These are phyloP conservation scores for Petrosia ficiformis DNA, from an alignment of 37 sponge, comb jelly and placozoan species.

Conservation along the genomic window DNA sequence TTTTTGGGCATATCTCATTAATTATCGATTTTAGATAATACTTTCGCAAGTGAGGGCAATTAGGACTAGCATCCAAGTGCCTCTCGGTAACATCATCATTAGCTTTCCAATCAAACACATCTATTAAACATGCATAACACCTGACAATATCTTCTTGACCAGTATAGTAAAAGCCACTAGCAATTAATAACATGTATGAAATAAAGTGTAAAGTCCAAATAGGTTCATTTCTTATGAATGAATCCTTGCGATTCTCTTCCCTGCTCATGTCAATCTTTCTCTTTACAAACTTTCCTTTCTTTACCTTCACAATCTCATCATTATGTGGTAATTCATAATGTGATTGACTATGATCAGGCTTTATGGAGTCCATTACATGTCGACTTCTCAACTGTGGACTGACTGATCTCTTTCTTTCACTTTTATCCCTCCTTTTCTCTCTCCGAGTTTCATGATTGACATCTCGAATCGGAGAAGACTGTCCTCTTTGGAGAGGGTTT, in stretches of 20 bases:
- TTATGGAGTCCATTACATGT: background rate
- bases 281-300: too few relatives aligned
- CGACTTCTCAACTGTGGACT: background rate
- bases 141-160: constrained; percentile 24
- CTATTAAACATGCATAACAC: constrained; percentile 26
- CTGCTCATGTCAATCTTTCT: too few relatives aligned
- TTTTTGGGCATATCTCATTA: background rate
- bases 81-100: background rate
- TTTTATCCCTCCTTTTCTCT: background rate
- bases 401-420: background rate
- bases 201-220: background rate
- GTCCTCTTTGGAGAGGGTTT: too few relatives aligned
- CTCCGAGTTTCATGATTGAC: too few relatives aligned
- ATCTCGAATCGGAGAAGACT: too few relatives aligned
- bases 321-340: too few relatives aligned
- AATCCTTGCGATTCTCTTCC: too few relatives aligned
- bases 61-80: background rate
- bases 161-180: constrained; percentile 42
- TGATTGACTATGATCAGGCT: too few relatives aligned
- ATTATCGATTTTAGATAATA: background rate
- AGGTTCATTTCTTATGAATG: background rate
- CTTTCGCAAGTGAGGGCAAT: background rate
- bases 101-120: constrained; percentile 24
- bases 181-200: constrained; percentile 11
- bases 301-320: too few relatives aligned